Conservation (phyloP, 2,113 vertebrate species). For the Notiomystis cincta region DNA sequence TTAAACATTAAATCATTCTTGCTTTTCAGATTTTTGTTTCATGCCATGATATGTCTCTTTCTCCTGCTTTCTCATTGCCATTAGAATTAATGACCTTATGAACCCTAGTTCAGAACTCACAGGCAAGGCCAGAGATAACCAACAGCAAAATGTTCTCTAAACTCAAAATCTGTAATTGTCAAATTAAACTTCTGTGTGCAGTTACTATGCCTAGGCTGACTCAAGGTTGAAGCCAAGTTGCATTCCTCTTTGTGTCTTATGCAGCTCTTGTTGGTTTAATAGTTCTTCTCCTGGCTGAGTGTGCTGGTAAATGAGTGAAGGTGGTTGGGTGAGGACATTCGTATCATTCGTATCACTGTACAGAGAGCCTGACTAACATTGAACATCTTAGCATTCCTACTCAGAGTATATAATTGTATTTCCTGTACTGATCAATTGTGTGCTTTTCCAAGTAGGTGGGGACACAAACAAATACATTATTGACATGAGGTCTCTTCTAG, state of each 20-base stretch:
- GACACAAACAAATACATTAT: background rate
- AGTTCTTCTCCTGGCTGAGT: background rate
- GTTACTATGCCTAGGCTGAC: background rate
- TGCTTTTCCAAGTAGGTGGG: background rate
- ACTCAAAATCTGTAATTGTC: background rate
- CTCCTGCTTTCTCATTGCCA: background rate
- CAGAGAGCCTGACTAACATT: background rate
- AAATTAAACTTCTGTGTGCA: background rate
- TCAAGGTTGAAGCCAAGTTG: background rate
- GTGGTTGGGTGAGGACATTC: background rate
- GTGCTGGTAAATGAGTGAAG: background rate
- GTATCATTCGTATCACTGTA: background rate
- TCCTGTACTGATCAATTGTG: background rate
- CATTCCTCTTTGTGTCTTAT: background rate
- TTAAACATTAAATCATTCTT: constrained; percentile 28
- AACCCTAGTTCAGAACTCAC: background rate
- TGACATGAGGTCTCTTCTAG: background rate
- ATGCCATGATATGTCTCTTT: background rate
- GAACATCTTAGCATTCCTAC: background rate
- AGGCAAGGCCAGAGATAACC: background rate
- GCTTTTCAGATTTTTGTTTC: constrained; percentile 4
- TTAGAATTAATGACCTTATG: background rate
- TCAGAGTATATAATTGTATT: background rate
- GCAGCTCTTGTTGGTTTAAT: background rate
- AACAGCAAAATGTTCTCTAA: background rate